A percentile compares a stretch with the other conserved stretches of the same genome.
These are phyloP conservation scores for Metopolophium dirhodum DNA, from an alignment of 1,140 invertebrate genomes.

Conservation along the genomic window DNA sequence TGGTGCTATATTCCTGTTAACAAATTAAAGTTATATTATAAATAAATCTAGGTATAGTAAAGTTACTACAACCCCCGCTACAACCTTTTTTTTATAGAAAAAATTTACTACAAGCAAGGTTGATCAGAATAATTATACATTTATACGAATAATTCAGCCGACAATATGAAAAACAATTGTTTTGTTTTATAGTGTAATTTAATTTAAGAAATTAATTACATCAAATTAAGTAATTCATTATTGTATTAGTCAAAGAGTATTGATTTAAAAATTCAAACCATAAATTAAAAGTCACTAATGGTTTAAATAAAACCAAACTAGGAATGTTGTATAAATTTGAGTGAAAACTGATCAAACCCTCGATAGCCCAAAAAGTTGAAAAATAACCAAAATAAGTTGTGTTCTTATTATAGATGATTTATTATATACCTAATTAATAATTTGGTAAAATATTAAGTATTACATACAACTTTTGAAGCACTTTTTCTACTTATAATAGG, in stretches of 20 bases:
- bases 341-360: no score
- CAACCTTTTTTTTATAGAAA: background rate
- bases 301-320: no score
- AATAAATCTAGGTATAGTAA: background rate
- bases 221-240: background rate
- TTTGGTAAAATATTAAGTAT: background rate
- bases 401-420: background rate
- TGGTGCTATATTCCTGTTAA: conserved; percentile 37
- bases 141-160: background rate
- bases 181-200: background rate
- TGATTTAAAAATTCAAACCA: background rate
- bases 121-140: no score
- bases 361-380: no score
- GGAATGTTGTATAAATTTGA: no score
- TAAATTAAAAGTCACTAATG: no score
- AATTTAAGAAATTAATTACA: no score
- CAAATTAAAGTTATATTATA: background rate
- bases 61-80: background rate
- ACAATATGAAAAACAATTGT: background rate
- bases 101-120: no score
- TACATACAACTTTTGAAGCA: background rate
- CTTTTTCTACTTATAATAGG: background rate
- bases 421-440: background rate
- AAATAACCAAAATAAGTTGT: no score
- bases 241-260: no score